phyloP scores from a whole-genome alignment of 2,797 vertebrate species.

The Tapirus indicus region DNA sequence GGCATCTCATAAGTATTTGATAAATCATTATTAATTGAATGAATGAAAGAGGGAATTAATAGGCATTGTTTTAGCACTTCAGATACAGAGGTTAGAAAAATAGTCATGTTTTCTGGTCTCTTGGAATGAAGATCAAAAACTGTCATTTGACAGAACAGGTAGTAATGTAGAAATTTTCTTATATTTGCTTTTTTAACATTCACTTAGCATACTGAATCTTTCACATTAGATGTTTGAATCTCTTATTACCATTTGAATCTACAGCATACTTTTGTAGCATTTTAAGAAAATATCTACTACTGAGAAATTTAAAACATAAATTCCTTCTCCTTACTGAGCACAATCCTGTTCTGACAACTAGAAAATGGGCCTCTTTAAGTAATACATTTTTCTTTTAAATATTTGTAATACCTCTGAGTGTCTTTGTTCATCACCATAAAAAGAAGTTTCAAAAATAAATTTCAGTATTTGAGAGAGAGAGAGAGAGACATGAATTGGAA shows the following conservation, averaged over 20 bases:
- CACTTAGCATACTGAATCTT: not conserved
- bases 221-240: conserved; percentile 25
- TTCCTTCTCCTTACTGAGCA: conserved; percentile 42
- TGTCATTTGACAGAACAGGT: not conserved
- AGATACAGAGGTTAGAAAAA: not conserved
- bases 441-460: conserved; percentile 73
- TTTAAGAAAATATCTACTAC: conserved; percentile 44
- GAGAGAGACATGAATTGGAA: conserved; percentile 61
- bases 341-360: conserved; percentile 23
- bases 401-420: conserved; percentile 60
- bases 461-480: conserved; percentile 58
- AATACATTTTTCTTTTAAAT: conserved; percentile 77
- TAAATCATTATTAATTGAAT: not conserved
- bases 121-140: not conserved
- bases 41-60: not conserved
- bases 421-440: conserved; percentile 53
- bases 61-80: not conserved
- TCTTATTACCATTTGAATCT: conserved; percentile 36
- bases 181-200: not conserved
- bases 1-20: not conserved
- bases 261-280: not conserved
- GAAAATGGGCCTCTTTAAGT: conserved; percentile 63
- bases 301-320: conserved; percentile 34
- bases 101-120: not conserved
- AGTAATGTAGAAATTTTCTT: not conserved